Base-by-base conservation (phyloP, 2,888 invertebrate species). In the Diaphora mendica region DNA sequence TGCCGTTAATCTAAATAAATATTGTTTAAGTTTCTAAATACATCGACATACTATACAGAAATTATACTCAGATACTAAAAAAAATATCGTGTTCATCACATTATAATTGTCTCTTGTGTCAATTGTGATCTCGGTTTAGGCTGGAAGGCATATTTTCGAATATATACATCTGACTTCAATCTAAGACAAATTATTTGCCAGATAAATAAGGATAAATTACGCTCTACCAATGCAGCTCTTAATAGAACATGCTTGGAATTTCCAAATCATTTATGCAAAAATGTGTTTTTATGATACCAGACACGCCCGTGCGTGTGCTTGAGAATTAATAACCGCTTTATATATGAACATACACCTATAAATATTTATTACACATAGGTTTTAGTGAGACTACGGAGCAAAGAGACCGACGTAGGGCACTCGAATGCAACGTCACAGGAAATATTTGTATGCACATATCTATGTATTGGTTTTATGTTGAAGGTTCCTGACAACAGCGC, bases 241-340 rank as follows among this genome's bases (percentile, higher is more conserved):
- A 64, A 23, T 39, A 26, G 30, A 42, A 65, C 65, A 66, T 42
- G 67, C 33, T 64, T 67, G 67, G 74, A 70, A 74, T 77, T 72
- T 73, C 69, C 70, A 65, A 75, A 73, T 70, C 68, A 44, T 59
- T 75, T 79, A 82, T 81, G 84, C 74, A 68, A 84, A 82, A 80
- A 71, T 71, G 73, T 68, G 71, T 80, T 78, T 77, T 80, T 78
- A 76, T 80, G 70, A 80, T 30, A 64, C 77, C 64, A 23, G 17
- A 35, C 83, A 78, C 76, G 84, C n/a, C 4, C 65, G 72, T 79
- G 76, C 64, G 55, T 44, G 80, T 75, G 78, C 67, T 0, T 66
- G 65, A 79, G 80, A 78, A 80, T 81, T 66, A 59, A 69, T 71
- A 73, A 65, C 55, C 26, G 44, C 8, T 13, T 42, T 55, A 35